Evolutionary conservation across 2,113 vertebrate genomes (phyloP), one percentile per base, ranked within the genome.

Genomic region (Peromyscus leucopus): DNA sequence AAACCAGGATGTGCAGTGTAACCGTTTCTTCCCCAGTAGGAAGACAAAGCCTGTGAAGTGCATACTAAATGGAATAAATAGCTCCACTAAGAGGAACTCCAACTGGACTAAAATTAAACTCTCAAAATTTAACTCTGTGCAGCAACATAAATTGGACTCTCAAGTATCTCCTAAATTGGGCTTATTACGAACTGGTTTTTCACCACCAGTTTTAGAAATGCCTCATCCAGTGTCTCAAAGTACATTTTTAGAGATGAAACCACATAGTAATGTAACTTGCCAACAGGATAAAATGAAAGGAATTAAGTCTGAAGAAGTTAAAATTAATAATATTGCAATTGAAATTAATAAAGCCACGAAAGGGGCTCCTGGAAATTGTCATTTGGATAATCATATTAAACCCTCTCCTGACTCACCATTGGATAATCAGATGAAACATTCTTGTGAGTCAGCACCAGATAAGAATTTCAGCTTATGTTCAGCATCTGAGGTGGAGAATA

Each of bases 101-200:
- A 99, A 99, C n/a, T 99, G 99, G 99, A 99, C 99, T 51, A 99
- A 99, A 97, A 99, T 99, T 83, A 99, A 99, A 98, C 98, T 99
- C 84, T 98, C 98, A 96, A 99, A 99, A 98, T 98, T 98, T 92
- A 98, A 98, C 95, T 98, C 98, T 42, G 84, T 98, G 82, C 98
- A 97, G 65, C 98, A 98, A 94, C 98, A 94, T 96, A 98, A 98
- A 48, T 97, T 97, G 91, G 98, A 96, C 96, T 98, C 95, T 97
- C 67, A 97, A 96, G 97, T 96, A 94, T 90, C 96, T 39, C 95
- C 98, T 63, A 99, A 96, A 86, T 93, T 98, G 97, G 57, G 95
- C 90, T 95, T 97, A 69, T 96, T 99, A 94, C 98, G 92, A 98
- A 97, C 98, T 76, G 98, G 97, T 74, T 76, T 96, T 93, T 98